Base-by-base conservation (phyloP, 2,113 vertebrate genomes). In the Cnemophilus loriae region DNA sequence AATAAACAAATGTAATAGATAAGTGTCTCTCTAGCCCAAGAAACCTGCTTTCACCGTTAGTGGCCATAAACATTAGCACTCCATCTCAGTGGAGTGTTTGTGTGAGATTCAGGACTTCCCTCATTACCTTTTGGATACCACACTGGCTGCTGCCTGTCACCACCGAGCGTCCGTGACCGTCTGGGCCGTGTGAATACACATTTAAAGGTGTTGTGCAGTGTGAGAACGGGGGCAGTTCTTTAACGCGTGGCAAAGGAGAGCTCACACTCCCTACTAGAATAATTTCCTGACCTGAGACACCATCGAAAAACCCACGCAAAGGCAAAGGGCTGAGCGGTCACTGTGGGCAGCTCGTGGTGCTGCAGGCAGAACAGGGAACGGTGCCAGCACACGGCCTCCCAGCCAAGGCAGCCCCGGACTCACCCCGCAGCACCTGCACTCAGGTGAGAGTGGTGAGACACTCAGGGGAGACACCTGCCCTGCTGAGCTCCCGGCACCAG, bases 231-330 rank as follows among this genome's bases (percentile, higher is more conserved):
- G n/a, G 37, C 11, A 23, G 21, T 27, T 53, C 68, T 74, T 63
- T 35, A 12, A 11, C 3, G 12, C 0, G 0, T 32, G 56, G 27
- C 26, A 75, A 21, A 82, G 23, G 17, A 90, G 55, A 53, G 24
- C 10, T 84, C 33, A 16, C 13, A 5, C 21, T 63, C 32, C 35
- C 12, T 17, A 10, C 27, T 7, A 8, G 24, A 35, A n/a, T 11
- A 32, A 11, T 49, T 78, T 76, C 27, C 65, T 47, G 28, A 28
- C 42, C 28, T 42, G 35, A 78, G 55, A 37, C 20, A 27, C 23
- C 22, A 3, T 4, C 6, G 7, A 50, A 20, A 89, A 63, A 8
- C 6, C 4, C 44, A 19, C 4, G 7, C 26, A 35, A 37, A 78
- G 64, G 20, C 41, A 4, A 21, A 47, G 46, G 42, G 33, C 63